Evolutionary conservation across 2,888 invertebrate genomes (phyloP), one percentile per base, ranked within the genome.

Genomic region (Drosophila mimica): DNA sequence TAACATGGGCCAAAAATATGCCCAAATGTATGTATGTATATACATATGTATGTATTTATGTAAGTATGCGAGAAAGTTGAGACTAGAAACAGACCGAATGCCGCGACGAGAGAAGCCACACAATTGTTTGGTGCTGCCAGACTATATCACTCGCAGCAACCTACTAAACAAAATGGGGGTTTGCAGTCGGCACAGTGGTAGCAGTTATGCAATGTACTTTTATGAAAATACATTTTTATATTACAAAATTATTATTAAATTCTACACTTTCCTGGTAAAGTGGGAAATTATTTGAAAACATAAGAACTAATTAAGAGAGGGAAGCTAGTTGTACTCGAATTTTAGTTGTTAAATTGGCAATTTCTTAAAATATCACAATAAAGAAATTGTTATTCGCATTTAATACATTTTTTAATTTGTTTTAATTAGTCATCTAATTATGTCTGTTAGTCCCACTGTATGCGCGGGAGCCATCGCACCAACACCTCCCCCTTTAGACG

Each of bases 91-190:
- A 59, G 40, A 79, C 34, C 49, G 4, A 57, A 36, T 53, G 63
- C n/a, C 43, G 63, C 48, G 64, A 48, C 46, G 57, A 67, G 66
- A 52, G 70, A 73, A 74, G 70, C 73, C 63, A 66, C 58, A 56
- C 28, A 65, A 61, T 63, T 43, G 48, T 52, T 34, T 67, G 74
- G 74, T 75, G 91, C 89, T 87, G 89, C 91, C 86, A 90, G 86
- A 91, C 91, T 89, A 49, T 43, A 84, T 79, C 83, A 86, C 81
- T 83, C 57, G 58, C 40, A 74, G 58, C 40, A 79, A 20, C 38
- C 49, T 17, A 36, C 49, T 60, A n/a, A 38, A 3, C 30, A 43
- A 17, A 40, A 13, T 51, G 53, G 53, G 51, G 43, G 38, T 36
- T 46, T 15, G 15, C 20, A 8, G 8, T 4, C 15, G 15, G 25